Evolutionary conservation across 2,888 invertebrate genomes (phyloP), one percentile per base, ranked within the genome.

Genomic region (Drosophila acutilabella): DNA sequence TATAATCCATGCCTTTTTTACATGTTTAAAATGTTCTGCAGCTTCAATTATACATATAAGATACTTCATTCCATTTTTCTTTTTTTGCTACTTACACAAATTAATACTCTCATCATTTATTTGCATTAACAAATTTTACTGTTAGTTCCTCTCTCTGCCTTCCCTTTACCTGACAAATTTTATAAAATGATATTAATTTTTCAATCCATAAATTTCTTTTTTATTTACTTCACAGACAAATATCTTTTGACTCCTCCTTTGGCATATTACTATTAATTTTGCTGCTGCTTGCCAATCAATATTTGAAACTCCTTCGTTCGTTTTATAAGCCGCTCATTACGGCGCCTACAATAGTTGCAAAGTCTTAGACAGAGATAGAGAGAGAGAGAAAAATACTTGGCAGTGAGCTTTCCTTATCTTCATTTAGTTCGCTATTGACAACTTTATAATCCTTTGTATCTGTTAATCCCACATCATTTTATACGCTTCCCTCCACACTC

Each of bases 391-490:
- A 57, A 64, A 51, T 58, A 59, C 51, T 67, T 73, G 58, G 48
- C 77, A 23, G 61, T 56, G 53, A 45, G 73, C 62, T 68, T 61
- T 61, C 60, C 61, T 67, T 83, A 66, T 74, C 65, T 56, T 44
- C 65, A 71, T 77, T 80, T 70, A 47, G 56, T 61, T 68, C 66
- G 68, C 77, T 74, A 81, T 86, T 86, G 81, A 77, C 81, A 86
- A 68, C 78, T 83, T 86, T 73, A 77, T 86, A 77, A 71, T 81
- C 83, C 77, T 52, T 83, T 70, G 81, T 77, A 80, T 66, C 72
- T 68, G 77, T 64, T 86, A 81, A 77, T 86, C 80, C 83, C 76
- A 57, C 71, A 71, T 60, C 76, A 64, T 42, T 47, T n/a, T 59
- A 36, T 44, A 16, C 48, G 54, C 40, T 58, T n/a, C n/a, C 44